These are phyloP conservation scores for Pedetes capensis DNA, from an alignment of 2,113 vertebrate genomes.

Conservation along the genomic window DNA sequence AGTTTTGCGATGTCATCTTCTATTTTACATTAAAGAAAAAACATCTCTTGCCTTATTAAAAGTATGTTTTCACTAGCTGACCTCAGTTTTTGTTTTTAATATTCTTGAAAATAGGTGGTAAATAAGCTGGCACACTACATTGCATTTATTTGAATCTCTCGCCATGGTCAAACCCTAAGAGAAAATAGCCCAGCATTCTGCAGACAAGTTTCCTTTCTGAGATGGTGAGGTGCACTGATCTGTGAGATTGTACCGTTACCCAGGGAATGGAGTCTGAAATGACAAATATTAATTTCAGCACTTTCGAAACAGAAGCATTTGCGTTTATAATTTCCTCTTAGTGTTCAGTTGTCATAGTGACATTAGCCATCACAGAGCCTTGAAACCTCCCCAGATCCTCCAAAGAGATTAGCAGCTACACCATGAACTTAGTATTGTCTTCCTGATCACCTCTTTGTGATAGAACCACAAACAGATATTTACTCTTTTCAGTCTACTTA, in stretches of 20 bases:
- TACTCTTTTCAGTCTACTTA: not conserved
- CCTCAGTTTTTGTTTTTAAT: conserved; percentile 43
- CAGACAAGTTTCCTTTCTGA: not conserved
- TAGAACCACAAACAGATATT: not conserved
- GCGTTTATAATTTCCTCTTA: not conserved
- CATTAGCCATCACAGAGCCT: not conserved
- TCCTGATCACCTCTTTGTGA: not conserved
- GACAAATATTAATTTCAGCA: not conserved
- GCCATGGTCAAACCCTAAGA: not conserved
- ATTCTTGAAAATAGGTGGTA: not conserved
- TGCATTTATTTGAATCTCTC: conserved; percentile 11
- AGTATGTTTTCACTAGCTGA: conserved; percentile 28
- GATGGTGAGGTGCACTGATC: not conserved
- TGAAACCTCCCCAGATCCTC: not conserved
- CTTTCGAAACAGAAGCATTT: not conserved
- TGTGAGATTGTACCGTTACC: not conserved
- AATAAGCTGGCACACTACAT: not conserved
- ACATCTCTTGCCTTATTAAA: not conserved
- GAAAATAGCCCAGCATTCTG: conserved; percentile 13
- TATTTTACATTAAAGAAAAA: conserved; percentile 28
- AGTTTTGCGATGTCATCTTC: conserved; percentile 39
- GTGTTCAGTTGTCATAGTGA: not conserved
- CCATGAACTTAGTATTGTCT: not conserved
- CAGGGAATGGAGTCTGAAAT: not conserved
- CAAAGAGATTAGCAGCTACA: not conserved